phyloP scores from a whole-genome alignment of 1,140 invertebrate genomes.

The Ceratitis capitata region DNA sequence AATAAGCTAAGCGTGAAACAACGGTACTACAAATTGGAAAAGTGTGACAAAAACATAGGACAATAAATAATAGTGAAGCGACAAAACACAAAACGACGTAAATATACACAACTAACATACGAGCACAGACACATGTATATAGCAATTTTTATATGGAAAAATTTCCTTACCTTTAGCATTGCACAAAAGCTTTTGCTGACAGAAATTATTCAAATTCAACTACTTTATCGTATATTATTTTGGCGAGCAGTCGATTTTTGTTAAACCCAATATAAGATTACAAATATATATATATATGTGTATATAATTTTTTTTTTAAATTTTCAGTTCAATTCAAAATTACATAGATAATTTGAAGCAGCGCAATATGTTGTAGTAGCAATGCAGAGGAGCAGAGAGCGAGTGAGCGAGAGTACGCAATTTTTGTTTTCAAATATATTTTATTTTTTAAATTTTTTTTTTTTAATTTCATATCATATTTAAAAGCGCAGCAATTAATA shows the following conservation, averaged over 20 bases:
- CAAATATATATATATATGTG: neutral
- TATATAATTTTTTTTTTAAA: neutral
- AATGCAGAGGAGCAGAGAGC: constrained; percentile 48
- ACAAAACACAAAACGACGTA: neutral
- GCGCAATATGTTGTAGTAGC: neutral
- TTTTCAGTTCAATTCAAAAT: neutral
- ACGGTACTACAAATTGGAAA: neutral
- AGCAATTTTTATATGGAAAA: neutral
- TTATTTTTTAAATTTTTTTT: neutral
- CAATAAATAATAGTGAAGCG: neutral
- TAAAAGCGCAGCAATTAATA: neutral
- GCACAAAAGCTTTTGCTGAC: constrained; percentile 64
- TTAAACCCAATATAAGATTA: no score
- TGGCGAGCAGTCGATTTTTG: neutral
- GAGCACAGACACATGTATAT: neutral
- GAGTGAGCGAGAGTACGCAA: constrained; percentile 40
- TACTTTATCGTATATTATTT: constrained; percentile 44
- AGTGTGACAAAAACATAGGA: neutral
- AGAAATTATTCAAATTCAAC: constrained; percentile 63
- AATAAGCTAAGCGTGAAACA: no score
- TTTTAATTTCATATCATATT: neutral
- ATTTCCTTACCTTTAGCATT: constrained; percentile 63
- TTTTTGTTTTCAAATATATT: neutral
- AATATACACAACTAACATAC: neutral
- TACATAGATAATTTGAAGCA: neutral